Evolutionary conservation across 2,797 vertebrate species (phyloP).

Genomic region (Aythya fuligula): DNA sequence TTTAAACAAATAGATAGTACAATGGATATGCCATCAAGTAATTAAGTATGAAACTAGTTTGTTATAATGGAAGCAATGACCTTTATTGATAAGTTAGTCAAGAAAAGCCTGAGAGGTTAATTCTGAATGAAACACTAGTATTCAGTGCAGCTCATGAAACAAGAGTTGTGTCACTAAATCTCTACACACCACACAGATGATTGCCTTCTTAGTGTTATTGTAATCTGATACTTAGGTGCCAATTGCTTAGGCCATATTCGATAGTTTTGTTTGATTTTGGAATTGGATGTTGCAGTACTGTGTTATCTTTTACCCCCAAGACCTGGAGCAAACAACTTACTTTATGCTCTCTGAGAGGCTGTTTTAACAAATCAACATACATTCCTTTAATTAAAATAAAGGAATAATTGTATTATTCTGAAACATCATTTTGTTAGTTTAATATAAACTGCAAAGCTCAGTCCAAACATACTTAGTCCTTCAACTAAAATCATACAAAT

Average conservation of each 20-base stretch:
- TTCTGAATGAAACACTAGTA: slow-evolving; percentile 33
- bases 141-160: slow-evolving; percentile 30
- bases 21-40: background rate
- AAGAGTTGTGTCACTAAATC: background rate
- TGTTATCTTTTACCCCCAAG: background rate
- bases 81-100: slow-evolving; percentile 11
- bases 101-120: slow-evolving; percentile 50
- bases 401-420: background rate
- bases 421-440: background rate
- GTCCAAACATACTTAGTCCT: background rate
- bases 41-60: background rate
- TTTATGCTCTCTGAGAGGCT: background rate
- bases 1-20: background rate
- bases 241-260: slow-evolving; percentile 24
- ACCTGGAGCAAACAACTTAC: background rate
- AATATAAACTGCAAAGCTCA: background rate
- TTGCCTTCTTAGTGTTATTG: background rate
- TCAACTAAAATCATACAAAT: slow-evolving; percentile 2
- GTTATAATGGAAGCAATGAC: slow-evolving; percentile 35
- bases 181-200: background rate
- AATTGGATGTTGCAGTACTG: slow-evolving; percentile 24
- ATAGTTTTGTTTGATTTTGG: slow-evolving; percentile 43
- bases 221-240: background rate
- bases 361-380: background rate
- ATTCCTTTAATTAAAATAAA: background rate